Evolutionary conservation across 2,888 invertebrate genomes (phyloP).

Genomic region (Mythimna loreyi): DNA sequence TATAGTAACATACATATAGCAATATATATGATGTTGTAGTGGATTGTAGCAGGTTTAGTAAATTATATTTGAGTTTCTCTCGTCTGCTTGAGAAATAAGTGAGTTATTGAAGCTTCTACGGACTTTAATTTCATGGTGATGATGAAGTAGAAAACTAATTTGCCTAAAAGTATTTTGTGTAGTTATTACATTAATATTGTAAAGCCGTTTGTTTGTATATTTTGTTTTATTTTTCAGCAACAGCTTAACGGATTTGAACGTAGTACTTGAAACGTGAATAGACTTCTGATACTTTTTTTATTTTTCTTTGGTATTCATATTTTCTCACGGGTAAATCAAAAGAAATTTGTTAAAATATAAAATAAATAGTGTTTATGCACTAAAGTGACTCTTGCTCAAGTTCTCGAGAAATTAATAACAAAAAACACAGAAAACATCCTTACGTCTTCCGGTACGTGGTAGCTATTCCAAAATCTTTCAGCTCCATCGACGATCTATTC

Average conservation of each 20-base stretch:
- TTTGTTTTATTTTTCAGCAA: too few relatives aligned
- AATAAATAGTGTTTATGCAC: not conserved
- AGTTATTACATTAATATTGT: not conserved
- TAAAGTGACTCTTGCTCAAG: not conserved
- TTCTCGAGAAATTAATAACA: too few relatives aligned
- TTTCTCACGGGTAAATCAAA: too few relatives aligned
- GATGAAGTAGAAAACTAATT: not conserved
- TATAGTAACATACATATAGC: constrained; percentile 22
- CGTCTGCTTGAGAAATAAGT: constrained; percentile 37
- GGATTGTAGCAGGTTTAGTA: constrained; percentile 42
- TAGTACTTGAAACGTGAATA: too few relatives aligned
- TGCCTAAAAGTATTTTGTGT: not conserved
- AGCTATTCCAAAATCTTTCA: too few relatives aligned
- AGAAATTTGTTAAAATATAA: too few relatives aligned
- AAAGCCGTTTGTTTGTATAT: too few relatives aligned
- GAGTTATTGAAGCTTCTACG: constrained; percentile 33
- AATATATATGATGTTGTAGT: constrained; percentile 26
- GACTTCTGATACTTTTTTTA: too few relatives aligned
- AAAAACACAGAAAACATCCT: not conserved
- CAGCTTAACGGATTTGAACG: too few relatives aligned
- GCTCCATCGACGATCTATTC: too few relatives aligned
- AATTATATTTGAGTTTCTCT: constrained; percentile 42
- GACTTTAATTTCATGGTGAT: constrained; percentile 18
- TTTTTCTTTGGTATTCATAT: too few relatives aligned
- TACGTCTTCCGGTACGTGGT: too few relatives aligned